A percentile compares a stretch with the other conserved stretches of the same genome.
Conservation (phyloP, 2,113 vertebrate genomes). For the Paedocypris sp. region DNA sequence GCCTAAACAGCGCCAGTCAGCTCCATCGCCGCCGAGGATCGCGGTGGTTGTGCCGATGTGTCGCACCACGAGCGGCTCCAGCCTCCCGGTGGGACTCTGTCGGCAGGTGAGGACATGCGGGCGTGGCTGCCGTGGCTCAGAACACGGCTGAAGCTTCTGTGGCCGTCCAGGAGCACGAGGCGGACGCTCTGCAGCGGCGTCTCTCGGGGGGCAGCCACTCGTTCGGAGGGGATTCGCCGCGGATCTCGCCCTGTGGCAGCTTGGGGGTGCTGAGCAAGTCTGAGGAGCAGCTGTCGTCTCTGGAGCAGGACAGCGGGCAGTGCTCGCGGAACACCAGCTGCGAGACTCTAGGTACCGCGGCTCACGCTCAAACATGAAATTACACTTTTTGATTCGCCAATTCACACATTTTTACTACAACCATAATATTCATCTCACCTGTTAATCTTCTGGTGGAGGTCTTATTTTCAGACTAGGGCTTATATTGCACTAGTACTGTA, state of each 20-base stretch:
- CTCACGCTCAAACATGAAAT: no score
- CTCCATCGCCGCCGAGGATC: constrained; percentile 71
- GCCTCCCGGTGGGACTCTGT: constrained; percentile 71
- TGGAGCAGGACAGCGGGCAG: constrained; percentile 92
- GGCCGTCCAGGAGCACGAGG: constrained; percentile 71
- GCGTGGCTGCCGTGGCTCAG: no score
- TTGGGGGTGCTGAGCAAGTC: constrained; percentile 93
- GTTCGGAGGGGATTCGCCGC: constrained; percentile 83
- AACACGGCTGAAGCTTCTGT: neutral
- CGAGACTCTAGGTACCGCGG: constrained; percentile 94
- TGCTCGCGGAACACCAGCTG: constrained; percentile 97
- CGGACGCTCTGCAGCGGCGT: constrained; percentile 81
- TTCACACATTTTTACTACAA: no score
- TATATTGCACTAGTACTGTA: no score
- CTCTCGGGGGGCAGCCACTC: constrained; percentile 92
- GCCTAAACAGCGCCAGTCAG: constrained; percentile 78
- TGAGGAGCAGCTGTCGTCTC: constrained; percentile 86
- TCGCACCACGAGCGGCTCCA: constrained; percentile 73
- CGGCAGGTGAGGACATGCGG: constrained; percentile 72
- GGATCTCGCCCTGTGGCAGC: constrained; percentile 85
- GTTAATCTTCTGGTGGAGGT: no score
- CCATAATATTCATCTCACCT: no score
- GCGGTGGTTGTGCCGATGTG: constrained; percentile 83
- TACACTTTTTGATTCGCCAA: no score
- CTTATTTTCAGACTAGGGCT: no score